These are phyloP conservation scores for Eunapius fragilis DNA, from an alignment of 37 sponge, comb jelly and placozoan genomes.

Conservation along the genomic window DNA sequence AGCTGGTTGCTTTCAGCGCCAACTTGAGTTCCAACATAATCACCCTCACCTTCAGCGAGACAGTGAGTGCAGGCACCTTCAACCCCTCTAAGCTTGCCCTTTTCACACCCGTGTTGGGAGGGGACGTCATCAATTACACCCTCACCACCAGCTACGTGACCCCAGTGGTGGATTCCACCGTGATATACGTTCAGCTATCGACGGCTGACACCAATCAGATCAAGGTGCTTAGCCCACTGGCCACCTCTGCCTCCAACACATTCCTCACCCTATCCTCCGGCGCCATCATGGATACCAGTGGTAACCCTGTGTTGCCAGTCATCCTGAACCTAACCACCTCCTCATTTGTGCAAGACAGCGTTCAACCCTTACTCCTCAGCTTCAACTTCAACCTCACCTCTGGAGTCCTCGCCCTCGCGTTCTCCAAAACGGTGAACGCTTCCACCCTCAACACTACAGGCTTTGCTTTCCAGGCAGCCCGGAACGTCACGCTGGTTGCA, in stretches of 20 bases:
- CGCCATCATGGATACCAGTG: constrained; percentile 72
- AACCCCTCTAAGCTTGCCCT: constrained; percentile 51
- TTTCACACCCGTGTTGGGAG: constrained; percentile 2
- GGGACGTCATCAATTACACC: constrained; percentile 39
- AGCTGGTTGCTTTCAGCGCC: constrained; percentile 42
- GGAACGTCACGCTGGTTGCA: not conserved
- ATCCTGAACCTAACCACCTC: constrained; percentile 42
- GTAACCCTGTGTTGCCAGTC: constrained; percentile 31
- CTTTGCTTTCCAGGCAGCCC: constrained; percentile 64
- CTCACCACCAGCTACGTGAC: constrained; percentile 53
- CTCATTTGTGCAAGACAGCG: constrained; percentile 38
- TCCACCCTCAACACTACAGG: constrained; percentile 62
- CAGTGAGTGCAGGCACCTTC: constrained; percentile 75
- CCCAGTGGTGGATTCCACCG: constrained; percentile 46
- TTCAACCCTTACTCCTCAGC: constrained; percentile 43
- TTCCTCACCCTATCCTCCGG: constrained; percentile 29
- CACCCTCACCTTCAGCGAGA: constrained; percentile 74
- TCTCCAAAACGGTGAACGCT: constrained; percentile 84
- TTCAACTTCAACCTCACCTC: constrained; percentile 86
- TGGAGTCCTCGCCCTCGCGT: constrained; percentile 69
- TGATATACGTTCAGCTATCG: constrained; percentile 59
- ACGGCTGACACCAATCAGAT: constrained; percentile 79
- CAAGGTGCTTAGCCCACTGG: constrained; percentile 61
- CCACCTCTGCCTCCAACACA: constrained; percentile 68
- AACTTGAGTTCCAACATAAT: constrained; percentile 66